These are phyloP conservation scores for Druon quercuslanigerum DNA, from an alignment of 1,140 invertebrate genomes.

Conservation along the genomic window DNA sequence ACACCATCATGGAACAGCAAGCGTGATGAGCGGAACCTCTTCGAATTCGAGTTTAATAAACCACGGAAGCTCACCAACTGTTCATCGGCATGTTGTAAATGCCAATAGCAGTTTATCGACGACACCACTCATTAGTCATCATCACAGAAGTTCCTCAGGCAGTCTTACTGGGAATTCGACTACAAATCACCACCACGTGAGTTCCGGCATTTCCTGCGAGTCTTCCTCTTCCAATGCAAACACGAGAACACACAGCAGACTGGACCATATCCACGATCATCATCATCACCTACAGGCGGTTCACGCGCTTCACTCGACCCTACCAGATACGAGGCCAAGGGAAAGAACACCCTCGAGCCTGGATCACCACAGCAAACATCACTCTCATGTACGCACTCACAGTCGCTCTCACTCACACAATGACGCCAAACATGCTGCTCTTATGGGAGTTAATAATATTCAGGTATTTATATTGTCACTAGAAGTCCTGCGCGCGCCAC, in stretches of 20 bases:
- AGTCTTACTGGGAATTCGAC: constrained; percentile 48
- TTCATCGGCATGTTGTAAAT: constrained; percentile 58
- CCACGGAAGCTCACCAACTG: constrained; percentile 57
- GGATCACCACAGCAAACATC: constrained; percentile 61
- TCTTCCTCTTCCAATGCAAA: constrained; percentile 66
- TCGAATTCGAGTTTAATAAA: constrained; percentile 65
- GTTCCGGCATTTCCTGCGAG: constrained; percentile 67
- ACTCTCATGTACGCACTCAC: constrained; percentile 53
- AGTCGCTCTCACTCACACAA: constrained; percentile 51
- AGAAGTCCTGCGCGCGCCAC: too few species aligned
- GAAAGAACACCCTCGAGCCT: constrained; percentile 59
- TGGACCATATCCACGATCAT: constrained; percentile 65
- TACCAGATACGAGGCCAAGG: constrained; percentile 54
- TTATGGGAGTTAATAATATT: constrained; percentile 64
- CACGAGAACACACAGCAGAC: constrained; percentile 60
- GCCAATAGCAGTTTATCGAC: constrained; percentile 58
- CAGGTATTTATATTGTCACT: constrained; percentile 57
- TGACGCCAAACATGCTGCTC: constrained; percentile 56
- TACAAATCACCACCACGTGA: constrained; percentile 64
- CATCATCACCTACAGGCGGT: constrained; percentile 59
- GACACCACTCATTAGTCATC: constrained; percentile 56
- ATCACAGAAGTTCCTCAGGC: constrained; percentile 57
- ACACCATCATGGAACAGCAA: constrained; percentile 58
- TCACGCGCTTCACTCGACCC: constrained; percentile 50
- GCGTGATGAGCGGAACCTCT: constrained; percentile 59